phyloP scores from a whole-genome alignment of 2,113 vertebrate species.

The Crotalus helleri region DNA sequence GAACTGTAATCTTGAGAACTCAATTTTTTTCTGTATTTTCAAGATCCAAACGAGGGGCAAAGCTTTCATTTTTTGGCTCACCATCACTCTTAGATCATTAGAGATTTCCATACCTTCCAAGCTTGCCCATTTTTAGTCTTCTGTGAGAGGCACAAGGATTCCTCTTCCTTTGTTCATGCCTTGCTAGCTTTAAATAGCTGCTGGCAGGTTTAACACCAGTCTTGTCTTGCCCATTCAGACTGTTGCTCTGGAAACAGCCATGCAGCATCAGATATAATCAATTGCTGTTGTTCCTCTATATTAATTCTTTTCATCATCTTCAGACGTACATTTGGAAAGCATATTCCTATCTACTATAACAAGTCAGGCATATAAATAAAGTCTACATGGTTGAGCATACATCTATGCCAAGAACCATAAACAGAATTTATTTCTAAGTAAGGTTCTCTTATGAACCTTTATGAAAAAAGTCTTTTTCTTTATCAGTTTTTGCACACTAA shows the following conservation, averaged over 20 bases:
- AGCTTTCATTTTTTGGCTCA: neutral
- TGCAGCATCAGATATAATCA: neutral
- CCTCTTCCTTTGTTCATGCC: neutral
- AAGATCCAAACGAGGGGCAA: neutral
- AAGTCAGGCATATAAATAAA: neutral
- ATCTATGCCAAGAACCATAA: conserved; percentile 15
- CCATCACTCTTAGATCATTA: neutral
- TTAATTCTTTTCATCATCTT: neutral
- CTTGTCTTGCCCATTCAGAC: neutral
- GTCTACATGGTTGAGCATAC: neutral
- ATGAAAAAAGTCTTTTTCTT: conserved; percentile 14
- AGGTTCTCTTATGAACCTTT: conserved; percentile 27
- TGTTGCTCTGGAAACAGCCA: neutral
- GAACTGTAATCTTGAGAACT: neutral
- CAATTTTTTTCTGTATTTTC: neutral
- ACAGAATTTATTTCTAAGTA: conserved; percentile 27
- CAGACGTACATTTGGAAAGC: neutral
- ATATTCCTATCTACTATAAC: neutral
- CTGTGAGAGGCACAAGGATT: neutral
- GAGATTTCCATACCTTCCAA: neutral
- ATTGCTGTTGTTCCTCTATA: neutral
- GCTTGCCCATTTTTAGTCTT: neutral
- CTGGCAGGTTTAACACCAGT: neutral
- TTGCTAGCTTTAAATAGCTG: neutral
- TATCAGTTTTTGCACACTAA: conserved; percentile 28